These are phyloP conservation scores for Epiblema foenella DNA, from an alignment of 2,888 invertebrate species.

Conservation along the genomic window DNA sequence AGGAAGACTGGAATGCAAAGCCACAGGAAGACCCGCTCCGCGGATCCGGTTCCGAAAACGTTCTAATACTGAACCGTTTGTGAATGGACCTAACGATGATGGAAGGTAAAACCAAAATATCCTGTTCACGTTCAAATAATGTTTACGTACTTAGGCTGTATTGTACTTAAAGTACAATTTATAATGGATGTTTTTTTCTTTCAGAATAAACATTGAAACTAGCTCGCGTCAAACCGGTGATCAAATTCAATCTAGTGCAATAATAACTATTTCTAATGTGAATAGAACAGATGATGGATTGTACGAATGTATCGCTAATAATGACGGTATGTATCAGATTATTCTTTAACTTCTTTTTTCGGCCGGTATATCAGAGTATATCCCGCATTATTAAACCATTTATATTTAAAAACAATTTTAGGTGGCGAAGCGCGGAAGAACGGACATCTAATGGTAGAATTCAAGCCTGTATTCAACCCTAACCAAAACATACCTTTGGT, in stretches of 20 bases:
- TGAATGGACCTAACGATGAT: slow-evolving; percentile 87
- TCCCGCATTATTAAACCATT: background rate
- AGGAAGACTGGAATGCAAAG: slow-evolving; percentile 89
- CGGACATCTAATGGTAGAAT: slow-evolving; percentile 93
- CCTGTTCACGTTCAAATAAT: no score
- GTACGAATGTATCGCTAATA: slow-evolving; percentile 94
- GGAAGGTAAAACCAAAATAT: slow-evolving; percentile 65
- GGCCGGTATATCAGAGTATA: background rate
- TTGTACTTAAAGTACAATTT: slow-evolving; percentile 12
- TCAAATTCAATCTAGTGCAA: slow-evolving; percentile 84
- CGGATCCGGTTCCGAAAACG: slow-evolving; percentile 91
- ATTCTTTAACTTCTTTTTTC: background rate
- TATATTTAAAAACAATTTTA: slow-evolving; percentile 48
- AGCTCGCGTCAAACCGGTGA: slow-evolving; percentile 77
- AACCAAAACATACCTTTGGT: slow-evolving; percentile 87
- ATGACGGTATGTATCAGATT: slow-evolving; percentile 81
- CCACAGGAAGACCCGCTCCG: slow-evolving; percentile 92
- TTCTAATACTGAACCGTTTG: slow-evolving; percentile 86
- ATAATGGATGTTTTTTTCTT: slow-evolving; percentile 42
- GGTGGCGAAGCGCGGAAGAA: slow-evolving; percentile 90
- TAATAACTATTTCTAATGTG: slow-evolving; percentile 87
- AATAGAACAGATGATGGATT: slow-evolving; percentile 92
- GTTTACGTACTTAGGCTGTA: no score
- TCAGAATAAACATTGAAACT: slow-evolving; percentile 86
- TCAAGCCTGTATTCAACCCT: slow-evolving; percentile 91